Evolutionary conservation across 2,888 invertebrate species (phyloP), one percentile per base, ranked within the genome.

Genomic region (Marronus borbonicus): DNA sequence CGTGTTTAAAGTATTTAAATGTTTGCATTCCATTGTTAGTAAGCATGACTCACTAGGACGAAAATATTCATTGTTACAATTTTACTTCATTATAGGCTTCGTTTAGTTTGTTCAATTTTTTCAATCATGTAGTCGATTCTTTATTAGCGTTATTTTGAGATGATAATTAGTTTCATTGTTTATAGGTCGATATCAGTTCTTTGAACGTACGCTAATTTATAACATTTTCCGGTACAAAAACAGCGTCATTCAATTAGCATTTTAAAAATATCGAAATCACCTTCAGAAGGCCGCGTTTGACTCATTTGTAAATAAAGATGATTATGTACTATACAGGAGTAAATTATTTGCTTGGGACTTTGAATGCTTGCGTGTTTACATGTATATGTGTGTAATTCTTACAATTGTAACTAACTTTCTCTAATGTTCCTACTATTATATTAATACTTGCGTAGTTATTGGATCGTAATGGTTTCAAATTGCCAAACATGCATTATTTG

Each of bases 401-500:
- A 28, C 60, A 60, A 28, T 20, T 17, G 8, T 14, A 50, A n/a
- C 20, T 28, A 20, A 24, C 60, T 60, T 24, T 60, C 28, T 60
- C 28, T 20, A 55, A 55, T 17, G 14, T 7, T 55, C 14, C 14
- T 17, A 3, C n/a, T 55, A n/a, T 55, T 55, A n/a, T 55, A 55
- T 5, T 55, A 55, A 17, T 17, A 17, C 7, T 17, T 17, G 17
- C n/a, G 14, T 24, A 1, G 12, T 60, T 60, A 60, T 60, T 55
- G n/a, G 20, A 55, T 12, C 28, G 64, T 65, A 36, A 36, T n/a
- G 31, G 64, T 36, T 14, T 31, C 17, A 49, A 49, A 66, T 66
- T 66, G 44, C 17, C 20, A 66, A 44, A 66, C 66, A 49, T 49
- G 49, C 17, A 66, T 44, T 44, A 66, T 31, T 66, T 66, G 66